Evolutionary conservation across 2,888 invertebrate genomes (phyloP).

Genomic region (Timema podura): DNA sequence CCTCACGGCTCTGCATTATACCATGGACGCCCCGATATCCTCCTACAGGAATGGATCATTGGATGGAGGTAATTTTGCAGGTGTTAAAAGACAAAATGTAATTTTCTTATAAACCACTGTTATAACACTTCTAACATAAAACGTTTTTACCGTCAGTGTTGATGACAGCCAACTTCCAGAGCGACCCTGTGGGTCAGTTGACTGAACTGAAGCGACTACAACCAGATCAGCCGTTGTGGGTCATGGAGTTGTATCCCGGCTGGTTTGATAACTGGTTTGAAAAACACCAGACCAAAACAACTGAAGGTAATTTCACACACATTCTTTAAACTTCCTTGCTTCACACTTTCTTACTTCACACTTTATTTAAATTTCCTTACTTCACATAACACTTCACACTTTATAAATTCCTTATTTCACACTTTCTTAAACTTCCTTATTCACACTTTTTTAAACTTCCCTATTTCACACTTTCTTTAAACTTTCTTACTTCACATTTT

Average conservation of each 20-base stretch:
- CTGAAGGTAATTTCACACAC: neutral
- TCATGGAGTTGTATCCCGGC: conserved; percentile 57
- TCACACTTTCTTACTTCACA: no score
- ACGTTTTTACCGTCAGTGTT: conserved; percentile 39
- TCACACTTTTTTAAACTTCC: no score
- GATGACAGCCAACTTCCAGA: conserved; percentile 53
- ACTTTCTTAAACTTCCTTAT: neutral
- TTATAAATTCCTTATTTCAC: neutral
- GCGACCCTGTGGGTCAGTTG: conserved; percentile 45
- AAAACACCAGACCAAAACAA: neutral
- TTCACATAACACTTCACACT: no score
- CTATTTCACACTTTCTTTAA: no score
- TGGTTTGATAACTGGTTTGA: conserved; percentile 49
- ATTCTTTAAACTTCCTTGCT: neutral
- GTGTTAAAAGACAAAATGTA: neutral
- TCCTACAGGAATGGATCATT: conserved; percentile 35
- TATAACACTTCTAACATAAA: neutral
- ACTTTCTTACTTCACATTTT: no score
- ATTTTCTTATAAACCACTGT: no score
- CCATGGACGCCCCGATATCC: conserved; percentile 41
- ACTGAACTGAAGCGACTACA: conserved; percentile 45
- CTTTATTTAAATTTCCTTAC: no score
- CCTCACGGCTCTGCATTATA: conserved; percentile 46
- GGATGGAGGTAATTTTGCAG: conserved; percentile 34
- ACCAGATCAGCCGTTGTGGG: conserved; percentile 51